Conservation (phyloP, 2,797 vertebrate genomes). For the Macroramphosus scolopax region DNA sequence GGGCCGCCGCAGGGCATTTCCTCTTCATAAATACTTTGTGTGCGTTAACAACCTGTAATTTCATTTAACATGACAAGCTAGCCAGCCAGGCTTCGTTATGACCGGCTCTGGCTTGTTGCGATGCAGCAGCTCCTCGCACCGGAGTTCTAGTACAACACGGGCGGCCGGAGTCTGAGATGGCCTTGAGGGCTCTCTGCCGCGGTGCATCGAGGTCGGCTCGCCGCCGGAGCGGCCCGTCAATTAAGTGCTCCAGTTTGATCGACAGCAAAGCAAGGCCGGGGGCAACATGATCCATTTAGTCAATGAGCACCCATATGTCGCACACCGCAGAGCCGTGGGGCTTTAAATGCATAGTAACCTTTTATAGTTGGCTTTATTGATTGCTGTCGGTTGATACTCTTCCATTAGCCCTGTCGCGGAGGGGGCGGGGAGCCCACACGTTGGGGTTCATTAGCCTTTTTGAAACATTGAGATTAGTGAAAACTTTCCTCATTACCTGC, state of each 20-base stretch:
- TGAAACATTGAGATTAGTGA: constrained; percentile 14
- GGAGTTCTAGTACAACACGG: constrained; percentile 12
- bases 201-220: not conserved
- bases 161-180: constrained; percentile 6
- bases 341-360: constrained; percentile 45
- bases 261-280: constrained; percentile 34
- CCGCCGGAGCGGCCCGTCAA: constrained; percentile 20
- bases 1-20: constrained; percentile 47
- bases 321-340: constrained; percentile 21
- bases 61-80: constrained; percentile 29
- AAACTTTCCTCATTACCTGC: constrained; percentile 5
- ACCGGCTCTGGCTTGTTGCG: constrained; percentile 11
- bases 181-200: constrained; percentile 7
- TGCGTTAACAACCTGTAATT: constrained; percentile 56
- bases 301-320: constrained; percentile 44
- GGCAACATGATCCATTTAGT: constrained; percentile 46
- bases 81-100: not conserved
- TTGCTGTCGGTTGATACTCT: constrained; percentile 35
- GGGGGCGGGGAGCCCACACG: constrained; percentile 36
- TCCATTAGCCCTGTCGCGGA: constrained; percentile 29
- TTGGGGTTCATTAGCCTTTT: constrained; percentile 18
- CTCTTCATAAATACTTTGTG: constrained; percentile 39
- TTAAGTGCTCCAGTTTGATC: constrained; percentile 45
- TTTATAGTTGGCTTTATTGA: constrained; percentile 53
- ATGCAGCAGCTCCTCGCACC: constrained; percentile 10